Percentiles rank a stretch among this genome's conserved stretches.
phyloP scores from a whole-genome alignment of 2,797 vertebrate species.

The Remorina albescens region DNA sequence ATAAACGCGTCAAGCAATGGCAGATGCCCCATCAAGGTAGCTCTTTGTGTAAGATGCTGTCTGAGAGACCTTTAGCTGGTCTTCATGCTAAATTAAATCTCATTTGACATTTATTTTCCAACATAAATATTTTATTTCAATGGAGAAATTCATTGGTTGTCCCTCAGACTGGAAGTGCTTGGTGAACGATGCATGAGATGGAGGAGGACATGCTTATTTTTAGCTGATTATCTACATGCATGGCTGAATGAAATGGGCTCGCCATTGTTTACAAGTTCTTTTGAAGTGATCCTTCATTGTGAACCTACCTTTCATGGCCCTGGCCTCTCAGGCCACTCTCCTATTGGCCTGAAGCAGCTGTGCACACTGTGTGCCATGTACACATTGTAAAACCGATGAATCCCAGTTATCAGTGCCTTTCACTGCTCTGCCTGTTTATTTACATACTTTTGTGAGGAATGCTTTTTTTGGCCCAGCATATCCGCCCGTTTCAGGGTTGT shows the following conservation, averaged over 20 bases:
- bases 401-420: conserved; percentile 72
- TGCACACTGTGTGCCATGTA: conserved; percentile 65
- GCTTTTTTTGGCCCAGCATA: conserved; percentile 49
- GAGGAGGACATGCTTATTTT: conserved; percentile 80
- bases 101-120: conserved; percentile 82
- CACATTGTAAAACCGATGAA: conserved; percentile 71
- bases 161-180: conserved; percentile 28
- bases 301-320: conserved; percentile 79
- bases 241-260: conserved; percentile 78
- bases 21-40: conserved; percentile 65
- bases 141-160: conserved; percentile 65
- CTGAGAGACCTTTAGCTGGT: conserved; percentile 70
- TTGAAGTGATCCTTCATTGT: conserved; percentile 87
- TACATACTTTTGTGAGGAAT: conserved; percentile 63
- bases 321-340: conserved; percentile 71
- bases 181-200: conserved; percentile 62
- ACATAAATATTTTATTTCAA: conserved; percentile 82
- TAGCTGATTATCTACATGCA: conserved; percentile 76
- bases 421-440: conserved; percentile 60
- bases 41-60: conserved; percentile 60
- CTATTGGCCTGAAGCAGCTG: conserved; percentile 76
- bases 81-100: conserved; percentile 79
- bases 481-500: conserved; percentile 35
- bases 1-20: conserved; percentile 57
- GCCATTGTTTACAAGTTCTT: conserved; percentile 85